These are phyloP conservation scores for Tapirus terrestris DNA, from an alignment of 2,113 vertebrate species.

Conservation along the genomic window DNA sequence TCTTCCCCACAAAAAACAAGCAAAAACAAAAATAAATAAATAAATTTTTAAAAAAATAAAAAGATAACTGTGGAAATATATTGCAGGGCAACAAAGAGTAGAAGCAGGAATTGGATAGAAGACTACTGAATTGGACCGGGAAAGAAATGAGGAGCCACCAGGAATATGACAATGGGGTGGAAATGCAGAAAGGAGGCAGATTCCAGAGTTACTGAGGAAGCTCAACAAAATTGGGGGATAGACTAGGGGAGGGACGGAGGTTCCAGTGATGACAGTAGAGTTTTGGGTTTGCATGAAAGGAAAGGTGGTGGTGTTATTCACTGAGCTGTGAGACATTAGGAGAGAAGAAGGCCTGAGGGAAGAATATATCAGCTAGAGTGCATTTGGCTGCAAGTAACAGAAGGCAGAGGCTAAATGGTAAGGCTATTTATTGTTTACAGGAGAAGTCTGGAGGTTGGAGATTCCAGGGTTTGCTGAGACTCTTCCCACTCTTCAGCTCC, in stretches of 20 bases:
- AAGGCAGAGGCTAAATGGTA: not conserved
- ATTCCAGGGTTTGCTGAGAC: not conserved
- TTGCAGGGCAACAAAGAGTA: not conserved
- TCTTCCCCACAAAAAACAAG: no score
- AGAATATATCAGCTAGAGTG: not conserved
- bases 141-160: not conserved
- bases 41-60: not conserved
- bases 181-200: not conserved
- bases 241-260: no score
- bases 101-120: not conserved
- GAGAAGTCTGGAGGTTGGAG: not conserved
- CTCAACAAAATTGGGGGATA: not conserved
- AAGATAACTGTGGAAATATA: not conserved
- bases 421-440: not conserved
- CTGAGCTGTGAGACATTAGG: fast-evolving
- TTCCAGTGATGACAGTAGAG: not conserved
- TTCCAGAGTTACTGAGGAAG: not conserved
- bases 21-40: no score
- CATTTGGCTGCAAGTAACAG: not conserved
- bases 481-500: not conserved
- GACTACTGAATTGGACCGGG: not conserved
- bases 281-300: not conserved
- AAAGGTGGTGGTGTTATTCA: not conserved
- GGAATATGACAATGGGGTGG: not conserved
- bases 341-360: not conserved